Percentiles rank a stretch among this genome's conserved stretches.
Conservation (phyloP, 1,140 invertebrate genomes). For the Hylaeus anthracinus region DNA sequence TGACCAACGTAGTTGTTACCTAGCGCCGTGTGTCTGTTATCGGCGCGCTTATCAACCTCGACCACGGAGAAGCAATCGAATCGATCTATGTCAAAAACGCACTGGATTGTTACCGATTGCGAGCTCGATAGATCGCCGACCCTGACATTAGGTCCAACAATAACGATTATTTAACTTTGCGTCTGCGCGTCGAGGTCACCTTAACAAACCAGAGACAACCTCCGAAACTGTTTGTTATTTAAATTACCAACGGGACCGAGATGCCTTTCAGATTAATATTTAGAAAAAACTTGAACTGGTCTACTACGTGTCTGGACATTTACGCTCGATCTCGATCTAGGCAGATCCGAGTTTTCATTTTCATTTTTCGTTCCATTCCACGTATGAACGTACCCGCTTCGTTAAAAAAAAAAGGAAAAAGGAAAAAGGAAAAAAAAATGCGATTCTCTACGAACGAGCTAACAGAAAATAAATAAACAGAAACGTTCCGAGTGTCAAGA, state of each 20-base stretch:
- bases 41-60: background rate
- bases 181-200: background rate
- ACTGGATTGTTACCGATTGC: background rate
- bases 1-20: too few species aligned
- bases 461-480: background rate
- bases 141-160: constrained; percentile 22
- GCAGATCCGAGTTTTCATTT: background rate
- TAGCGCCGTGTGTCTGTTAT: background rate
- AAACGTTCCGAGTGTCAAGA: background rate
- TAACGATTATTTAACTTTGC: constrained; percentile 9
- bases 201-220: constrained; percentile 8
- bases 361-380: background rate
- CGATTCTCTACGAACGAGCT: too few species aligned
- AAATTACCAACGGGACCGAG: constrained; percentile 18
- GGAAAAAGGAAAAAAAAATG: background rate
- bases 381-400: too few species aligned
- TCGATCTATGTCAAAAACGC: background rate
- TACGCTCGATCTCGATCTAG: background rate
- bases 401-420: background rate
- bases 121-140: background rate
- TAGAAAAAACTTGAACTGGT: constrained; percentile 9
- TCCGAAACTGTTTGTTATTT: constrained; percentile 20
- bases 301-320: background rate
- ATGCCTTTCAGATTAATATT: constrained; percentile 3
- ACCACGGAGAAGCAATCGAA: background rate